Conservation (phyloP, 1,140 invertebrate genomes). For the Eriocheir sinensis region DNA sequence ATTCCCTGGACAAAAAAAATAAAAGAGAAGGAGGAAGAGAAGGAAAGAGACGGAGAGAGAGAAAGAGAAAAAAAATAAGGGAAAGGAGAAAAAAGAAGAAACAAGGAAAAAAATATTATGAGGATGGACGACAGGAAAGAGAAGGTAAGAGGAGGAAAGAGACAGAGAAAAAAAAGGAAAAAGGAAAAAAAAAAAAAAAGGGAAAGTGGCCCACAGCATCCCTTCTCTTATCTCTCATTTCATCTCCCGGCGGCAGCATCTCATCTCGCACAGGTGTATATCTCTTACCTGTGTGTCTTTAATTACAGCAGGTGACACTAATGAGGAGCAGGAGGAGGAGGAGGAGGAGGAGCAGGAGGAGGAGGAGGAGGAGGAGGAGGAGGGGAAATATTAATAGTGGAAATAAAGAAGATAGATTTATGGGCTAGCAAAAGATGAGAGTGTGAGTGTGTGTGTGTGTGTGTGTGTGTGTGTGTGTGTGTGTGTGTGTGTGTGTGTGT, state of each 20-base stretch:
- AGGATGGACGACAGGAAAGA: too few relatives aligned
- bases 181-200: too few relatives aligned
- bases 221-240: background rate
- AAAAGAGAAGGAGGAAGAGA: background rate
- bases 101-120: too few relatives aligned
- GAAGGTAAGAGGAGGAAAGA: too few relatives aligned
- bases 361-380: background rate
- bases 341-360: background rate
- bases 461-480: slow-evolving; percentile 13
- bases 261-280: background rate
- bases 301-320: background rate
- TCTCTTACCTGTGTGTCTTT: background rate
- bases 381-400: background rate
- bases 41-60: background rate
- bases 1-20: background rate
- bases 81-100: too few relatives aligned
- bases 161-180: too few relatives aligned
- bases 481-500: slow-evolving; percentile 13
- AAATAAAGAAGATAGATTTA: background rate
- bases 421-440: too few relatives aligned
- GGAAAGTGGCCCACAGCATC: too few relatives aligned
- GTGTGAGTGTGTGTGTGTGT: background rate
- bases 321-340: background rate
- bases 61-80: background rate
- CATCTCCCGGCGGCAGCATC: too few relatives aligned